phyloP scores from a whole-genome alignment of 2,113 vertebrate species.

The Rostratula benghalensis region DNA sequence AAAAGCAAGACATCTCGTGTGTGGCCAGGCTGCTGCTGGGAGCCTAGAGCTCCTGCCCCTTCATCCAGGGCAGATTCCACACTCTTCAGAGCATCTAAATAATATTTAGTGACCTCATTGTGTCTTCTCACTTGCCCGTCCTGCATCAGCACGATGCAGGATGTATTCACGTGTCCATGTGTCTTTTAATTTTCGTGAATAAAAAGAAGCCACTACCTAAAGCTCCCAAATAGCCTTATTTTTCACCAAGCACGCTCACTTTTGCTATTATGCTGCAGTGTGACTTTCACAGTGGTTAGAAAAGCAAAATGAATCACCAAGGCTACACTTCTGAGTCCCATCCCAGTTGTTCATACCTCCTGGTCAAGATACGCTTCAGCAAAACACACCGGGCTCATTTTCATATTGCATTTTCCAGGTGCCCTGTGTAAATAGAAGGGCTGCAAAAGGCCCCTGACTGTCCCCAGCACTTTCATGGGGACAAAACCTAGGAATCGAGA shows the following conservation, averaged over 20 bases:
- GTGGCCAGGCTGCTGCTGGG: not conserved
- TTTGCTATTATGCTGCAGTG: not conserved
- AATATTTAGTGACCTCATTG: not conserved
- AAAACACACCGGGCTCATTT: not conserved
- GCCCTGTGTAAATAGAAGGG: not conserved
- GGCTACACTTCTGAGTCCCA: not conserved
- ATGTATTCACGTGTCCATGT: not conserved
- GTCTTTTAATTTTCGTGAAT: not conserved
- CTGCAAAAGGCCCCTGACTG: not conserved
- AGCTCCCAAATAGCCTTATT: not conserved
- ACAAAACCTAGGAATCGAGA: not conserved
- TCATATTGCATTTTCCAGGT: not conserved
- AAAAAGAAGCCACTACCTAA: not conserved
- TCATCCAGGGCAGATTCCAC: not conserved
- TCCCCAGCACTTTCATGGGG: not conserved
- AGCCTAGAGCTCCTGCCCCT: not conserved
- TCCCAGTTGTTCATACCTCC: not conserved
- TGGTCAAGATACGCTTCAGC: not conserved
- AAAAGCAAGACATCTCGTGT: accelerated
- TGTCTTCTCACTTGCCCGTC: not conserved
- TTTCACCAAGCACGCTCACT: not conserved
- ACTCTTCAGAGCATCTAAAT: not conserved
- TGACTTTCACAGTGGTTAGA: not conserved
- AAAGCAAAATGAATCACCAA: not conserved
- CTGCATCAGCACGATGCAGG: accelerated